Evolutionary conservation across 2,113 vertebrate genomes (phyloP).

Genomic region (Castor canadensis): DNA sequence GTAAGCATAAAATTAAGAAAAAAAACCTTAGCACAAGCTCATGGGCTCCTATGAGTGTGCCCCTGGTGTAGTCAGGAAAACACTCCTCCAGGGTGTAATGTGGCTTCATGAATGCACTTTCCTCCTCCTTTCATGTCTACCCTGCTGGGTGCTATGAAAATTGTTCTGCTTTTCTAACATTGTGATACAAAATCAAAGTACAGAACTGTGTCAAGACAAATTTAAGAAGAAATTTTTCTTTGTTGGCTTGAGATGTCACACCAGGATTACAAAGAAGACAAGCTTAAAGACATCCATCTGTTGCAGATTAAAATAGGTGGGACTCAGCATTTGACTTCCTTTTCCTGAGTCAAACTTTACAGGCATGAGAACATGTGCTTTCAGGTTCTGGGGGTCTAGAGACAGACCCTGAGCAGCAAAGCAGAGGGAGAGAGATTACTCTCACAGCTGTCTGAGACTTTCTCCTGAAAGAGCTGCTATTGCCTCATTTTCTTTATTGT

Average conservation of each 20-base stretch:
- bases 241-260: conserved; percentile 43
- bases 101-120: not conserved
- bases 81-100: not conserved
- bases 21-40: not conserved
- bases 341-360: not conserved
- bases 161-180: conserved; percentile 58
- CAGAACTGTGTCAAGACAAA: conserved; percentile 66
- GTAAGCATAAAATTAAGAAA: not conserved
- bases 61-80: not conserved
- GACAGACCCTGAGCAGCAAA: not conserved
- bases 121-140: conserved; percentile 18
- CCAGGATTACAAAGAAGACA: conserved; percentile 61
- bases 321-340: not conserved
- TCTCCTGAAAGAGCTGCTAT: accelerated
- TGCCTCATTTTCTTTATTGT: accelerated
- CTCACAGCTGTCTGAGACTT: not conserved
- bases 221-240: conserved; percentile 74
- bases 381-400: not conserved
- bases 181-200: not conserved
- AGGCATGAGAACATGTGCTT: not conserved
- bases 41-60: not conserved
- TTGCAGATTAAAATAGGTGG: conserved; percentile 67
- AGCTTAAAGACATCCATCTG: conserved; percentile 73
- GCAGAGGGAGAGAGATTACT: accelerated
- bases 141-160: not conserved